phyloP scores from a whole-genome alignment of 2,888 invertebrate genomes.

The Drosophila neoperkinsi region DNA sequence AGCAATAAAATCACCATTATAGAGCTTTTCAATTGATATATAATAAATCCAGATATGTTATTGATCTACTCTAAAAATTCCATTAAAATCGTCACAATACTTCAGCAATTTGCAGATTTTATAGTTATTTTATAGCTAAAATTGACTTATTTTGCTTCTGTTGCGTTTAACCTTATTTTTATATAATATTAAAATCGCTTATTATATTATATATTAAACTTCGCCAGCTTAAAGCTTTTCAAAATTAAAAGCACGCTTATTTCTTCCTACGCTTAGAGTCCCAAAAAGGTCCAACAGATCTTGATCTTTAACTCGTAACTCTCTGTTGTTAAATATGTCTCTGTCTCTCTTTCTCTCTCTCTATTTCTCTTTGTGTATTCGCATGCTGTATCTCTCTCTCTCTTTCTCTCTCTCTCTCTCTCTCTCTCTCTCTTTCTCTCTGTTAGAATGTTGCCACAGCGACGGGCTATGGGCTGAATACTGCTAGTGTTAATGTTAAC shows the following conservation, averaged over 20 bases:
- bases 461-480: slow-evolving; percentile 82
- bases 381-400: slow-evolving; percentile 32
- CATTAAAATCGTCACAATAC: background rate
- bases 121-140: background rate
- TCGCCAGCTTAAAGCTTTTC: background rate
- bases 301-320: background rate
- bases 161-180: background rate
- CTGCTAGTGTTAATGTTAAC: slow-evolving; percentile 70
- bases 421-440: slow-evolving; percentile 15
- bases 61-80: background rate
- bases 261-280: background rate
- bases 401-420: slow-evolving; percentile 34
- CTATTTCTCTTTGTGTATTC: slow-evolving; percentile 31
- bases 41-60: no score
- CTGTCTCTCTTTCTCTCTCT: slow-evolving; percentile 23
- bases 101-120: background rate
- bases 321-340: slow-evolving; percentile 16
- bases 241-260: background rate
- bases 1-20: no score
- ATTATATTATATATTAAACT: background rate
- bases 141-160: background rate
- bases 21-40: background rate
- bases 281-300: background rate
- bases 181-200: background rate
- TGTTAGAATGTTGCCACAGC: slow-evolving; percentile 84